These are phyloP conservation scores for Epizoanthus rinbou DNA, from an alignment of 92 coral and sea anemone species.

Conservation along the genomic window DNA sequence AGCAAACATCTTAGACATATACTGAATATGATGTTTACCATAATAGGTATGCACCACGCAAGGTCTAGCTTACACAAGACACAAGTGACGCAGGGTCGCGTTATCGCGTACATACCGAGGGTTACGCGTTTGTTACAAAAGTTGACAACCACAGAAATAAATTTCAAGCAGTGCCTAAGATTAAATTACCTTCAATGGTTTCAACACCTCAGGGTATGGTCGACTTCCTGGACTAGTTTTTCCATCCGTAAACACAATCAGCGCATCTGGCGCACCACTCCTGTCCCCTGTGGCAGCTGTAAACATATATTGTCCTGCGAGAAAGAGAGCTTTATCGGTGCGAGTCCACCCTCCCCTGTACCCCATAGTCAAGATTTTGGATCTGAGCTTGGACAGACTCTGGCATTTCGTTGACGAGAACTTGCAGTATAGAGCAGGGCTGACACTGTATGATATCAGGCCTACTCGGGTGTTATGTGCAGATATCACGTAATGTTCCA, in stretches of 20 bases:
- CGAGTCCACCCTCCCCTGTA: constrained; percentile 29
- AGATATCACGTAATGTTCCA: constrained; percentile 25
- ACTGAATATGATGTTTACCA: no score
- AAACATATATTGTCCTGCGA: constrained; percentile 9
- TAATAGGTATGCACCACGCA: no score
- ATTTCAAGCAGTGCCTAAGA: no score
- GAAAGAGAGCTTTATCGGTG: constrained; percentile 14
- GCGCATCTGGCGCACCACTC: constrained; percentile 7
- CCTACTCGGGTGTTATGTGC: constrained; percentile 22
- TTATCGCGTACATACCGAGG: no score
- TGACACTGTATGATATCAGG: constrained; percentile 22
- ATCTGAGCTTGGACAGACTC: constrained; percentile 2
- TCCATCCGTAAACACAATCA: constrained; percentile 29
- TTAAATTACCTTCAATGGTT: constrained; percentile 12
- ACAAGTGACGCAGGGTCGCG: no score
- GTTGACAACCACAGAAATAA: no score
- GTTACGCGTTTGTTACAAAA: no score
- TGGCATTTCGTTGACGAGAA: constrained; percentile 33
- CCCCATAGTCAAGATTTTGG: constrained; percentile 12
- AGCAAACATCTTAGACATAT: no score
- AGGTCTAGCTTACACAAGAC: no score
- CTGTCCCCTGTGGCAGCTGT: constrained; percentile 18
- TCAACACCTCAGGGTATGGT: background rate
- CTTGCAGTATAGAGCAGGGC: constrained; percentile 24
- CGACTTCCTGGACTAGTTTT: constrained; percentile 31